Percentiles rank a stretch among this genome's conserved stretches.
Conservation (phyloP, 2,888 invertebrate genomes). For the Cinara cedri region DNA sequence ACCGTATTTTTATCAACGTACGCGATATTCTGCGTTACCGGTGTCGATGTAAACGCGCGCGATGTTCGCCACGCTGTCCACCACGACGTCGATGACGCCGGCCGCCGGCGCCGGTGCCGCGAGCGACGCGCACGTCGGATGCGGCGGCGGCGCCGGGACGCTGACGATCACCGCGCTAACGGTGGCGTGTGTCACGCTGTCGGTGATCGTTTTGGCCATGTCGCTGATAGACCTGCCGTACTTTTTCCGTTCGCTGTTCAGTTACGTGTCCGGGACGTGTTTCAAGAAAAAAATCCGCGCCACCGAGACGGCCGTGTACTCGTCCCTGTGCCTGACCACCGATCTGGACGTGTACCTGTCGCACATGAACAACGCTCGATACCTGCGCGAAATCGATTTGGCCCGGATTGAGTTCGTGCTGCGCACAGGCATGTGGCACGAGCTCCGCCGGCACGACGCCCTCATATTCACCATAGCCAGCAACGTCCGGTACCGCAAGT, state of each 20-base stretch:
- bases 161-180: background rate
- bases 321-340: conserved; percentile 81
- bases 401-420: conserved; percentile 85
- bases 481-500: conserved; percentile 81
- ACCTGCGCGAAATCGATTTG: conserved; percentile 85
- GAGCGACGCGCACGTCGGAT: too few relatives aligned
- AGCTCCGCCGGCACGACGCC: conserved; percentile 75
- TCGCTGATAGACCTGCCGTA: conserved; percentile 73
- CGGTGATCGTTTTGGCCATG: conserved; percentile 61
- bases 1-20: background rate
- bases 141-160: background rate
- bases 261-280: conserved; percentile 71
- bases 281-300: conserved; percentile 71
- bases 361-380: conserved; percentile 92
- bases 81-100: conserved; percentile 64
- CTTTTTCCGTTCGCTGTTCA: conserved; percentile 72
- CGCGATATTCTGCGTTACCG: background rate
- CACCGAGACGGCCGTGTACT: conserved; percentile 68
- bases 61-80: background rate
- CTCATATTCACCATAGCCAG: conserved; percentile 79
- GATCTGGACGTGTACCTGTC: conserved; percentile 84
- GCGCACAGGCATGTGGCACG: conserved; percentile 75
- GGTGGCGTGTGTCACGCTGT: conserved; percentile 9
- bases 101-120: background rate
- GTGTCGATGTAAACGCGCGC: background rate